Evolutionary conservation across 2,888 invertebrate species (phyloP).

Genomic region (Meloe dianella): DNA sequence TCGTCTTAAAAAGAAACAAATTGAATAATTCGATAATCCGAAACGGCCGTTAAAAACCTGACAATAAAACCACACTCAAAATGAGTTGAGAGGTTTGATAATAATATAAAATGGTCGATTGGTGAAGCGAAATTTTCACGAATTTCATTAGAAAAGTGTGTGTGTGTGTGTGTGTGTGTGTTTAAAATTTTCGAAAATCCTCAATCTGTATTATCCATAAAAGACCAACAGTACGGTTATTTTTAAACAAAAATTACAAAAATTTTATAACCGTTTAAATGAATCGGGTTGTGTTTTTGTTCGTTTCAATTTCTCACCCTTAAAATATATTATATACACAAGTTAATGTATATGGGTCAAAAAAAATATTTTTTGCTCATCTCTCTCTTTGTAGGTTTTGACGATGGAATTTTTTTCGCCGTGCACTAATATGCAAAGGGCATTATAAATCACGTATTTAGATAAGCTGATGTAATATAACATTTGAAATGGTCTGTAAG

Average conservation of each 20-base stretch:
- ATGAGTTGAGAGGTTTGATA: not conserved
- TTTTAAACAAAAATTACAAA: no score
- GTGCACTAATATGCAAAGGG: conserved; percentile 18
- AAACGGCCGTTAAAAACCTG: not conserved
- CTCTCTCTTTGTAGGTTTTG: not conserved
- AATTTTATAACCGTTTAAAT: not conserved
- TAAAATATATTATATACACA: not conserved
- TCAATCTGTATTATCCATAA: not conserved
- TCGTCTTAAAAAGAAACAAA: not conserved
- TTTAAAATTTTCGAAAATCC: not conserved
- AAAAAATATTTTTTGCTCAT: not conserved
- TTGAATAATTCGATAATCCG: conserved; percentile 6
- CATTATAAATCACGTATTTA: conserved; percentile 42
- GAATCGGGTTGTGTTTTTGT: not conserved
- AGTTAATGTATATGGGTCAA: not conserved
- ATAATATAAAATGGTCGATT: not conserved
- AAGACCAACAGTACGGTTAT: not conserved
- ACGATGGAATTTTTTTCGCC: not conserved
- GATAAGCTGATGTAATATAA: conserved; percentile 37
- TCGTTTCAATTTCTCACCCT: not conserved
- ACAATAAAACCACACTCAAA: not conserved
- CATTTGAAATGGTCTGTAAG: conserved; percentile 39
- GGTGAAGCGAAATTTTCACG: not conserved
- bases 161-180: no score
- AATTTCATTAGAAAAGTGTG: not conserved